phyloP scores from a whole-genome alignment of 2,888 invertebrate genomes.

The Petrophora chlorosata region DNA sequence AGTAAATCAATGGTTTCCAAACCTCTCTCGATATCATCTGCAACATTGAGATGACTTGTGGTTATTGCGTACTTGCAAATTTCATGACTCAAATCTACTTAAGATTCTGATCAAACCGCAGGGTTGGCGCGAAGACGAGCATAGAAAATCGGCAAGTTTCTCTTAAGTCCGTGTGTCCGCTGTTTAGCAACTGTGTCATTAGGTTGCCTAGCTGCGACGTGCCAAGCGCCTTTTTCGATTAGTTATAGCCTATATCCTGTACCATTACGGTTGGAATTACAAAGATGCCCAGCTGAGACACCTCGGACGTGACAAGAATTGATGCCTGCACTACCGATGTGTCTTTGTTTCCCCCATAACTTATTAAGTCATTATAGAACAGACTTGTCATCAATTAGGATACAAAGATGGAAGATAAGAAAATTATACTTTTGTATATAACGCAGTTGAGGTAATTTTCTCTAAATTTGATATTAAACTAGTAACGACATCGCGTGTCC shows the following conservation, averaged over 20 bases:
- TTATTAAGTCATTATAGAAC: no score
- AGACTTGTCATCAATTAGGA: no score
- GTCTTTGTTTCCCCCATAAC: no score
- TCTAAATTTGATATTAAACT: not conserved
- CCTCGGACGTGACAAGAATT: slow-evolving; percentile 56
- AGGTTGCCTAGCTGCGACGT: slow-evolving; percentile 57
- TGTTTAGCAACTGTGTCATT: slow-evolving; percentile 53
- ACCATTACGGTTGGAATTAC: slow-evolving; percentile 56
- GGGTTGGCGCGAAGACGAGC: slow-evolving; percentile 8
- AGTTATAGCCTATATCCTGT: slow-evolving; percentile 67
- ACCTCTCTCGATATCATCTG: slow-evolving; percentile 40
- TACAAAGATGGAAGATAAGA: no score
- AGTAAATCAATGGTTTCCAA: slow-evolving; percentile 47
- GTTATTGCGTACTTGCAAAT: slow-evolving; percentile 31
- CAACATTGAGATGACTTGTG: slow-evolving; percentile 40
- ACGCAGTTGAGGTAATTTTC: no score
- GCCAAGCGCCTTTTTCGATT: slow-evolving; percentile 59
- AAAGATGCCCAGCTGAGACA: slow-evolving; percentile 62
- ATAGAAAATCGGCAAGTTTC: slow-evolving; percentile 12
- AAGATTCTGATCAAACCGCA: slow-evolving; percentile 25
- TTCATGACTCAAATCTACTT: slow-evolving; percentile 29
- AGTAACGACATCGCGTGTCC: slow-evolving; percentile 35
- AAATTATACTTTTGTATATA: no score
- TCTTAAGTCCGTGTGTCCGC: slow-evolving; percentile 8
- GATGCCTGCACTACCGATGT: slow-evolving; percentile 27